These are phyloP conservation scores for Doryteuthis pealeii DNA, from an alignment of 1,140 invertebrate species.

Conservation along the genomic window DNA sequence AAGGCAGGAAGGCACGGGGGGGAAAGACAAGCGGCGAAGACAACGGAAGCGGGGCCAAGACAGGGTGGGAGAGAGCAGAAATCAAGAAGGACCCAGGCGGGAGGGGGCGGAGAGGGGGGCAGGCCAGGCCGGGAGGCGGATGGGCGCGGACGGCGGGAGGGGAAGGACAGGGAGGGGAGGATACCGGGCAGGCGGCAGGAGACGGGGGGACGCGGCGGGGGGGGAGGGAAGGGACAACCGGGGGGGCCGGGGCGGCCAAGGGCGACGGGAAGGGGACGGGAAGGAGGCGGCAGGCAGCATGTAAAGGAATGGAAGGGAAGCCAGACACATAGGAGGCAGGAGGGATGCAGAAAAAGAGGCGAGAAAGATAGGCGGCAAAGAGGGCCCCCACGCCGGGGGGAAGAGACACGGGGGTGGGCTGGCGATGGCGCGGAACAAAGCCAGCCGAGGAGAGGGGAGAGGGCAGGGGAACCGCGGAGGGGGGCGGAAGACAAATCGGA, in stretches of 20 bases:
- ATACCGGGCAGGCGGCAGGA: background rate
- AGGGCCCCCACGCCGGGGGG: no score
- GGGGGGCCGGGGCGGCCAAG: background rate
- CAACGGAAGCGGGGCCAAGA: background rate
- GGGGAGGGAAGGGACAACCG: background rate
- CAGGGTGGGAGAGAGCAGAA: background rate
- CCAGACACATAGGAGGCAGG: background rate
- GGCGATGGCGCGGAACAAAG: background rate
- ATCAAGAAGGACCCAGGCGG: background rate
- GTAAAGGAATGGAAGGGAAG: background rate
- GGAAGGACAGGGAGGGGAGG: background rate
- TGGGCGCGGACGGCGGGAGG: background rate
- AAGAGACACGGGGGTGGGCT: background rate
- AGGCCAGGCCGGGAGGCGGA: background rate
- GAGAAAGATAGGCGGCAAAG: background rate
- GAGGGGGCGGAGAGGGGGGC: background rate
- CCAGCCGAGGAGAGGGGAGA: background rate
- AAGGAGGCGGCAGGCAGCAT: background rate
- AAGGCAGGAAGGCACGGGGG: background rate
- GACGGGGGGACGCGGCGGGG: background rate
- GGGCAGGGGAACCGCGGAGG: background rate
- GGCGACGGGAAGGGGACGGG: background rate
- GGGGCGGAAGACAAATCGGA: no score
- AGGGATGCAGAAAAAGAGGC: background rate
- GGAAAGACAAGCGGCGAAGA: no score